Percentiles rank a stretch among this genome's conserved stretches.
phyloP scores from a whole-genome alignment of 2,797 vertebrate species.

The Echiichthys vipera region DNA sequence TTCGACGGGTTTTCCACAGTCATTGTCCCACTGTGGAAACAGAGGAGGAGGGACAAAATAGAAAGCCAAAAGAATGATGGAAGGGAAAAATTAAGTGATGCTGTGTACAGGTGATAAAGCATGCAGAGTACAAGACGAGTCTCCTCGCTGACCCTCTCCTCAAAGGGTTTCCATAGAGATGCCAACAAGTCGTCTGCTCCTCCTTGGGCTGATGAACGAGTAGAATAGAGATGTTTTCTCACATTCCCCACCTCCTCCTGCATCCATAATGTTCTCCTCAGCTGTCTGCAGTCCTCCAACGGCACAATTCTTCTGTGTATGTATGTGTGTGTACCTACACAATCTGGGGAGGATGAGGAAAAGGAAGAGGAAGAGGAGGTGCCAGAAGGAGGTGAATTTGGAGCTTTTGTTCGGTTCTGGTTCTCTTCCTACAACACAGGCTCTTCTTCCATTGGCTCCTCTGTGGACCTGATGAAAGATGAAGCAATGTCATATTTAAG shows the following conservation, averaged over 20 bases:
- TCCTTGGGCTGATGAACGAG: conserved; percentile 37
- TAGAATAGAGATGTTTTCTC: conserved; percentile 43
- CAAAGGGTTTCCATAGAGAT: conserved; percentile 67
- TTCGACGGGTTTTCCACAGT: conserved; percentile 7
- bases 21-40: conserved; percentile 13
- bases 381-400: conserved; percentile 67
- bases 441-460: conserved; percentile 98
- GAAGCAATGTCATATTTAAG: not conserved
- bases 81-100: conserved; percentile 42
- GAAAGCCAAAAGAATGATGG: conserved; percentile 25
- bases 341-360: conserved; percentile 51
- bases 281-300: conserved; percentile 46
- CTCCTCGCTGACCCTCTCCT: conserved; percentile 31
- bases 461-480: conserved; percentile 84
- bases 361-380: conserved; percentile 62
- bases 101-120: conserved; percentile 52
- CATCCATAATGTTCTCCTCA: conserved; percentile 48
- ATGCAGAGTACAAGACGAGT: conserved; percentile 31
- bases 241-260: conserved; percentile 35
- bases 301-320: conserved; percentile 31
- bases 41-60: conserved; percentile 35
- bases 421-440: conserved; percentile 86
- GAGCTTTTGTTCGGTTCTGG: conserved; percentile 56
- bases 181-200: conserved; percentile 73
- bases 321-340: conserved; percentile 24